Evolutionary conservation across 2,888 invertebrate species (phyloP).

Genomic region (Drosophila cracens): DNA sequence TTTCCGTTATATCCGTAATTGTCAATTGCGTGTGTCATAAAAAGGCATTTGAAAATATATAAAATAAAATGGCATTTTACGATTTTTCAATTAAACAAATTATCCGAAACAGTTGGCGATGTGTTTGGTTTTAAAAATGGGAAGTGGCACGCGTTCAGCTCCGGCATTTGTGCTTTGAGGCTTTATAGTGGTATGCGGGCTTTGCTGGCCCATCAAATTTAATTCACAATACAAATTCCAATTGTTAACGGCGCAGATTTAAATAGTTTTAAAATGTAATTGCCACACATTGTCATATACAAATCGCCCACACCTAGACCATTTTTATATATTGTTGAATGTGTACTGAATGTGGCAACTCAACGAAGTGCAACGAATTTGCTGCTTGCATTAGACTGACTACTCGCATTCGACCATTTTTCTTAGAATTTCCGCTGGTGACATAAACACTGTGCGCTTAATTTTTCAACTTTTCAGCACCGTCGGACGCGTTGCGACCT

Average conservation of each 20-base stretch:
- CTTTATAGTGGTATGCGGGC: constrained; percentile 38
- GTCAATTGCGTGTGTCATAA: constrained; percentile 75
- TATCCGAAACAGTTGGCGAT: constrained; percentile 53
- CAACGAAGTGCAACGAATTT: constrained; percentile 80
- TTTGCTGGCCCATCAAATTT: constrained; percentile 53
- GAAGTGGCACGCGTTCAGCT: constrained; percentile 52
- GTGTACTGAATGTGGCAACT: constrained; percentile 31
- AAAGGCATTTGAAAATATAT: constrained; percentile 67
- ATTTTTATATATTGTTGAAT: constrained; percentile 1
- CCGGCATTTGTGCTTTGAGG: constrained; percentile 15
- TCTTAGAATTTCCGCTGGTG: constrained; percentile 69
- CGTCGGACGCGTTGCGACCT: constrained; percentile 36
- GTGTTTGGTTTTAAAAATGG: constrained; percentile 49
- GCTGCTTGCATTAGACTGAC: constrained; percentile 35
- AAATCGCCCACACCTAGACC: constrained; percentile 67
- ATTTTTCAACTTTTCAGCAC: constrained; percentile 69
- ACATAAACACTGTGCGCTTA: constrained; percentile 79
- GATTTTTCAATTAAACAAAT: constrained; percentile 82
- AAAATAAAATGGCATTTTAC: constrained; percentile 66
- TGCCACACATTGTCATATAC: constrained; percentile 57
- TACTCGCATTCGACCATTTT: constrained; percentile 55
- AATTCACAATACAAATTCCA: constrained; percentile 65
- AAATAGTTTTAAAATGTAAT: constrained; percentile 72
- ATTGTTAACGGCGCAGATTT: constrained; percentile 70
- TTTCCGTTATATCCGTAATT: constrained; percentile 67